Percentiles rank a stretch among this genome's conserved stretches.
Evolutionary conservation across 2,888 invertebrate genomes (phyloP).

Genomic region (Cetonia aurata): DNA sequence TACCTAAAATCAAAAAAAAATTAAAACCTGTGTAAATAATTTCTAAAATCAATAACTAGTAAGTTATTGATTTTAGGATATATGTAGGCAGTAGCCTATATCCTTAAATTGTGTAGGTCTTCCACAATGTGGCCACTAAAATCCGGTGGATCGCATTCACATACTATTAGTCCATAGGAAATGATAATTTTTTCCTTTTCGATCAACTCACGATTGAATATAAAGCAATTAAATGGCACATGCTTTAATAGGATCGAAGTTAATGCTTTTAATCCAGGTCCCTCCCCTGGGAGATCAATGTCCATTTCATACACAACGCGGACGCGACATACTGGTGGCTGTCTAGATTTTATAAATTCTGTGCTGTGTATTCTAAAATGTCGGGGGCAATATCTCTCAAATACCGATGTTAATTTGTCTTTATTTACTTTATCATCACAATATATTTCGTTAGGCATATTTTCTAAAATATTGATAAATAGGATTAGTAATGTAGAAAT

Average conservation of each 20-base stretch:
- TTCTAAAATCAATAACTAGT: slow-evolving; percentile 15
- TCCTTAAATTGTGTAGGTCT: slow-evolving; percentile 2
- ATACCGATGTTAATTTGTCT: slow-evolving; percentile 9
- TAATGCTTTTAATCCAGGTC: slow-evolving; percentile 12
- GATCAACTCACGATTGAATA: slow-evolving; percentile 10
- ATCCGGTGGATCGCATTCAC: slow-evolving; percentile 3
- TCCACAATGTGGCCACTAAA: slow-evolving; percentile 15
- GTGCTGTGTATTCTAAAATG: slow-evolving; percentile 21
- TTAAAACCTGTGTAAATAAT: slow-evolving; percentile 8
- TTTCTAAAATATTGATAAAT: slow-evolving; percentile 17
- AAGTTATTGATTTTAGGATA: no score
- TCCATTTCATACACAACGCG: slow-evolving; percentile 16
- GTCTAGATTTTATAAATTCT: slow-evolving; percentile 17
- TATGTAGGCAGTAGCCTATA: not conserved
- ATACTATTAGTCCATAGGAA: slow-evolving; percentile 3
- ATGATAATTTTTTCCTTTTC: slow-evolving; percentile 4
- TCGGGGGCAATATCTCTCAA: slow-evolving; percentile 20
- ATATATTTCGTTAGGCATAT: slow-evolving; percentile 9
- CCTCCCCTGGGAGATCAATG: slow-evolving; percentile 14
- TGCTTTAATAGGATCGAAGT: slow-evolving; percentile 10
- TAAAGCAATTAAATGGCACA: slow-evolving; percentile 9
- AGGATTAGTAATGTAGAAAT: slow-evolving; percentile 25
- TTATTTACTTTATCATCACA: slow-evolving; percentile 11
- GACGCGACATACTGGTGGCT: slow-evolving; percentile 24
- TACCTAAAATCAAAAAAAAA: slow-evolving; percentile 4